Evolutionary conservation across 2,888 invertebrate species (phyloP), one percentile per base, ranked within the genome.

Genomic region (Drosophila sordidapex): DNA sequence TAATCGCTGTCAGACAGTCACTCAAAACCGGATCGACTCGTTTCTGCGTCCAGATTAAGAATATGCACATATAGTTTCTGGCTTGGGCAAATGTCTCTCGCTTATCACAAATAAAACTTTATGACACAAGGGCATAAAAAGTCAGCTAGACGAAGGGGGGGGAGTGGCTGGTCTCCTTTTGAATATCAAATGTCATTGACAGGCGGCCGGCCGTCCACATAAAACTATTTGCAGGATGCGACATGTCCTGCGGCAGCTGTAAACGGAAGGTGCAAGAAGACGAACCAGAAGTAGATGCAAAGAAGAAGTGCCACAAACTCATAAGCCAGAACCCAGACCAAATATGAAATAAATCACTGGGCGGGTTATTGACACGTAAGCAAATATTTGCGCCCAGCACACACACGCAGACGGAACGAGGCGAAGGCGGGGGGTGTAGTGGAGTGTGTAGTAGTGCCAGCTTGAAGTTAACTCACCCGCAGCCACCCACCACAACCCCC

Each of bases 321-420:
- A 81, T 81, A 81, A 79, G 82, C 57, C 67, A 76, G 76, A 82
- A 76, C 85, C 59, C 67, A 76, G 81, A 82, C 83, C 85, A 87
- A 87, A 87, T 90, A 87, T 87, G 90, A 87, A 87, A 87, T 87
- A 87, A 87, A 87, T 87, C 87, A 90, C 87, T 77, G 90, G 89
- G 65, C 90, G 87, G 87, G 87, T 87, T 87, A 87, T 87, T 87
- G 87, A 90, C 87, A 87, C 87, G 89, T 87, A 75, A 81, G 90
- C 90, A 87, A 87, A 87, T 89, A 87, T 87, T 87, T 87, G 82
- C 79, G 74, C 73, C 51, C 69, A 46, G 4, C 48, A 48, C 15
- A 62, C 61, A 36, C 51, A 69, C 38, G 11, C 66, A 49, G 11
- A 7, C 21, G 35, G 35, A 27, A 46, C 56, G 35, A 57, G 57